A percentile compares a stretch with the other conserved stretches of the same genome.
phyloP scores from a whole-genome alignment of 2,888 invertebrate genomes.

The Pyrgus malvae region DNA sequence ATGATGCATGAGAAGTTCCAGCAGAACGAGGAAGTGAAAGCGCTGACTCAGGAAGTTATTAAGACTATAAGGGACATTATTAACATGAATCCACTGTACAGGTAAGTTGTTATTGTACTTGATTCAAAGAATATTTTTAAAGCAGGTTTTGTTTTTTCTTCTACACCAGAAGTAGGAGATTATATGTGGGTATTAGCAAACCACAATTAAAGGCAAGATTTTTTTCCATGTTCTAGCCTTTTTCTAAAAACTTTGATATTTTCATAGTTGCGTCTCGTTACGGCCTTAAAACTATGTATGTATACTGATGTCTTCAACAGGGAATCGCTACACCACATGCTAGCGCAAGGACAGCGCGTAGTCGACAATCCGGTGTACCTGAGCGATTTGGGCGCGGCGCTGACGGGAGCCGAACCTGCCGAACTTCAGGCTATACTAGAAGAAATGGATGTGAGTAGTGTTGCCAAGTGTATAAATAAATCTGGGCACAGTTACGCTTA shows the following conservation, averaged over 20 bases:
- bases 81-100: constrained; percentile 96
- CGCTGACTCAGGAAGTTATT: constrained; percentile 96
- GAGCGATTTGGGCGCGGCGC: constrained; percentile 96
- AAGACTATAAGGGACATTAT: constrained; percentile 99
- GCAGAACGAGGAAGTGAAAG: constrained; percentile 97
- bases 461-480: no score
- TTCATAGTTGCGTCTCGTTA: no score
- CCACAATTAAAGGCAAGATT: no score
- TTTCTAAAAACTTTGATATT: no score
- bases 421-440: constrained; percentile 97
- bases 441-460: constrained; percentile 91
- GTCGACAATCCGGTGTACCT: constrained; percentile 99
- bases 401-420: constrained; percentile 94
- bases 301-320: constrained; percentile 73
- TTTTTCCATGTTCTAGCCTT: no score
- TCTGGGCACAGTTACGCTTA: no score
- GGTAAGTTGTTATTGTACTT: constrained; percentile 62
- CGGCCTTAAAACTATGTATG: no score
- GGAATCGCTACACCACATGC: constrained; percentile 98
- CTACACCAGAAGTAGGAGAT: no score
- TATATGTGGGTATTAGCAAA: no score
- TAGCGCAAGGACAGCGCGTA: constrained; percentile 97
- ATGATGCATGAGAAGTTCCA: constrained; percentile 92
- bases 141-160: no score
- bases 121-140: no score